Evolutionary conservation across 2,113 vertebrate species (phyloP).

Genomic region (Chloroceryle aenea): DNA sequence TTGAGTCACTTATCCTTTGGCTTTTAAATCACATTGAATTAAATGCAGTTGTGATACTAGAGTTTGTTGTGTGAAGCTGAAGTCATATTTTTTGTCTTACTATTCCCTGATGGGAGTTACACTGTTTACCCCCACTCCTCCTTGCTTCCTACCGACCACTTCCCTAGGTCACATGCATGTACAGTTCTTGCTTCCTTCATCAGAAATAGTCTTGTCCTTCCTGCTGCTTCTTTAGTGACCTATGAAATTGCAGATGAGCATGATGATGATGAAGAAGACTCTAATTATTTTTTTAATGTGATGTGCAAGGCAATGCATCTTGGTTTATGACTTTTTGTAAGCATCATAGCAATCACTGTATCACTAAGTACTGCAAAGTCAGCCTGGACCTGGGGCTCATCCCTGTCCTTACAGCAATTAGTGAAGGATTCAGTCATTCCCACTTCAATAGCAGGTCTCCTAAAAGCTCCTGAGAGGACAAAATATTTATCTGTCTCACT

Average conservation of each 20-base stretch:
- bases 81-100: not conserved
- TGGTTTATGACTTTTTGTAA: not conserved
- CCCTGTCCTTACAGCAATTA: not conserved
- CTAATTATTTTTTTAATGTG: not conserved
- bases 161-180: rapidly evolving
- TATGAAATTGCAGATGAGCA: not conserved
- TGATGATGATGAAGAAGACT: not conserved
- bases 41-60: not conserved
- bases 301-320: rapidly evolving
- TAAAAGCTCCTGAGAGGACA: not conserved
- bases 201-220: not conserved
- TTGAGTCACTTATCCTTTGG: not conserved
- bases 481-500: not conserved
- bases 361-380: not conserved
- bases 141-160: not conserved
- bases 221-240: not conserved
- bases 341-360: not conserved
- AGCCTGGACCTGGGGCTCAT: not conserved
- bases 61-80: not conserved
- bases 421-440: not conserved
- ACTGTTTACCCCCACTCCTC: not conserved
- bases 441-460: not conserved
- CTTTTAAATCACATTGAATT: not conserved
- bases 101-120: not conserved
- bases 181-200: not conserved